These are phyloP conservation scores for Gadus chalcogrammus DNA, from an alignment of 2,113 vertebrate genomes.

Conservation along the genomic window DNA sequence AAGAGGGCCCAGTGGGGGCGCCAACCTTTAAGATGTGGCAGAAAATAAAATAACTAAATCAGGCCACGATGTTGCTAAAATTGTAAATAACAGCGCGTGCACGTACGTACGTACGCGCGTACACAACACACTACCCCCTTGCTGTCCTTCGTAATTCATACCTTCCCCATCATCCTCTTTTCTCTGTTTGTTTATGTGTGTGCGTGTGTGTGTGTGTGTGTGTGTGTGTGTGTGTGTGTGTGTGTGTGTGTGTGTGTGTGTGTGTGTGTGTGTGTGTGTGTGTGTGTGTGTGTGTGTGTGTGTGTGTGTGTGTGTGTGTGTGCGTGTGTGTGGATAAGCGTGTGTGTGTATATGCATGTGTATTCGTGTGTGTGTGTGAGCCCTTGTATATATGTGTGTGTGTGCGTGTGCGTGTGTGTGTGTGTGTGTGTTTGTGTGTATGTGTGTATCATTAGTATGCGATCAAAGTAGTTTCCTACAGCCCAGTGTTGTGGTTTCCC, in stretches of 20 bases:
- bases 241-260: neutral
- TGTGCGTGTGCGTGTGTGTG: too few species aligned
- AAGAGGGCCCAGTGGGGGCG: constrained; percentile 18
- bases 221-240: neutral
- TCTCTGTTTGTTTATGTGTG: too few species aligned
- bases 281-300: too few species aligned
- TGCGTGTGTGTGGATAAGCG: too few species aligned
- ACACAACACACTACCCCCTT: constrained; percentile 12
- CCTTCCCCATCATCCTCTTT: neutral
- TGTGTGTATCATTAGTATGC: constrained; percentile 34
- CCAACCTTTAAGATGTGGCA: constrained; percentile 32
- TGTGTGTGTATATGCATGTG: too few species aligned
- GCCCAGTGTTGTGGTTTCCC: constrained; percentile 38
- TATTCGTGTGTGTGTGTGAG: too few species aligned
- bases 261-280: too few species aligned
- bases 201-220: too few species aligned
- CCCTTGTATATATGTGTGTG: too few species aligned
- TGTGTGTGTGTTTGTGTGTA: neutral
- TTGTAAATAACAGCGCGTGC: constrained; percentile 50
- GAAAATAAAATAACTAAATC: constrained; percentile 29
- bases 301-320: too few species aligned
- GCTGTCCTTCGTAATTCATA: neutral
- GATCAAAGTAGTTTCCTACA: constrained; percentile 45
- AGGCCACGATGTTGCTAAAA: constrained; percentile 52
- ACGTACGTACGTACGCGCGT: constrained; percentile 18